Evolutionary conservation across 1,140 invertebrate species (phyloP).

Genomic region (Elymnias hypermnestra): DNA sequence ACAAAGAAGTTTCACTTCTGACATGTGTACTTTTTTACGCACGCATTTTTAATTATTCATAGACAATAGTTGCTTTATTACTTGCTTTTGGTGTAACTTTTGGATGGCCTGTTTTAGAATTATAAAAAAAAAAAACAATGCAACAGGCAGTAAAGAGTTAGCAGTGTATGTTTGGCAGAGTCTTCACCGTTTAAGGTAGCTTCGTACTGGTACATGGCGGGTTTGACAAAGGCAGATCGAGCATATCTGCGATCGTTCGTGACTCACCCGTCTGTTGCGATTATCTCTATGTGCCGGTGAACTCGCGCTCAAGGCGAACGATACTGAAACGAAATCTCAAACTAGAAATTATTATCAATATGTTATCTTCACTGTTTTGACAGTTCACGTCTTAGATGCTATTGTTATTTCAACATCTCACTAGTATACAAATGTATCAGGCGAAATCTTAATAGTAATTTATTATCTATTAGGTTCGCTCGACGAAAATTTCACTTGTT

Average conservation of each 20-base stretch:
- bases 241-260: background rate
- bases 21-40: too few species aligned
- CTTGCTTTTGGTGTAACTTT: too few species aligned
- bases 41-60: too few species aligned
- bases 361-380: conserved; percentile 1
- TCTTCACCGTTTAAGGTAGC: conserved; percentile 1
- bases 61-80: too few species aligned
- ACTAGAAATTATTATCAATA: background rate
- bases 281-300: conserved; percentile 1
- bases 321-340: background rate
- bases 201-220: background rate
- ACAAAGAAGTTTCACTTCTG: too few species aligned
- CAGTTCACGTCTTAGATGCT: background rate
- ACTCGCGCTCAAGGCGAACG: conserved; percentile 1
- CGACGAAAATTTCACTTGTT: too few species aligned
- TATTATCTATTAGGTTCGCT: too few species aligned
- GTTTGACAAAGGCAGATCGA: conserved; percentile 1
- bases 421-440: too few species aligned
- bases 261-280: conserved; percentile 2
- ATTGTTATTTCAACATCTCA: conserved; percentile 2
- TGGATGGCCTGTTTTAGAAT: too few species aligned
- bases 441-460: too few species aligned
- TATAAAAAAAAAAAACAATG: too few species aligned
- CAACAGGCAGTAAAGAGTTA: background rate
- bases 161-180: background rate